Conservation (phyloP, 2,888 invertebrate species). For the Pantelozetes paolii region DNA sequence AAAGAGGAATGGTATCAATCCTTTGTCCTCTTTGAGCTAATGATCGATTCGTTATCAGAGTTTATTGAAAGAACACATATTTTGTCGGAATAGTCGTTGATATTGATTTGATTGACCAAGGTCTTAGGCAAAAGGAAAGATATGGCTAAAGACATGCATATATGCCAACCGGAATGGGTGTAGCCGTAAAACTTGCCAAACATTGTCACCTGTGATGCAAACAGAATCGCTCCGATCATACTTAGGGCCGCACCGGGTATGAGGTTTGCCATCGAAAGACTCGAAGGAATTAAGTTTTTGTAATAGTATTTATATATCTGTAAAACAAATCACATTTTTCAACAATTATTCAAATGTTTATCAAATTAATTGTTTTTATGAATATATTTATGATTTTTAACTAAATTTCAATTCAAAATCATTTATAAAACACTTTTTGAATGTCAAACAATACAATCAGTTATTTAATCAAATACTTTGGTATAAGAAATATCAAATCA, state of each 20-base stretch:
- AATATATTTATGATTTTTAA: too few species aligned
- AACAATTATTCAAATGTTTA: too few species aligned
- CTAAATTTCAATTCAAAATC: too few species aligned
- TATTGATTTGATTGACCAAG: not conserved
- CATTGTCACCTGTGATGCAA: conserved; percentile 27
- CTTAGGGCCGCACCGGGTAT: not conserved
- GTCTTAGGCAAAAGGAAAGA: conserved; percentile 33
- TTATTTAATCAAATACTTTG: too few species aligned
- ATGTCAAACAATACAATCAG: too few species aligned
- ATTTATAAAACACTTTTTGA: too few species aligned
- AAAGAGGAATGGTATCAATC: too few species aligned
- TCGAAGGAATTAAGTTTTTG: not conserved
- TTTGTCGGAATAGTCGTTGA: not conserved
- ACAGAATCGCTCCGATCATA: conserved; percentile 19
- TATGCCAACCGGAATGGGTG: conserved; percentile 36
- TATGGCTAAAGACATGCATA: conserved; percentile 38
- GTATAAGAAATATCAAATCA: too few species aligned
- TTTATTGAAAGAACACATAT: not conserved
- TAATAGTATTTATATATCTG: conserved; percentile 24
- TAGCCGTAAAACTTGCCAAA: conserved; percentile 24
- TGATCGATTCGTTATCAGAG: not conserved
- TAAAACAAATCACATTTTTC: too few species aligned
- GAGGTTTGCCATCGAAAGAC: conserved; percentile 2
- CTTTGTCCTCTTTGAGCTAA: too few species aligned
- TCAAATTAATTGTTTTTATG: too few species aligned